These are phyloP conservation scores for Parnassius orleans DNA, from an alignment of 2,888 invertebrate species.

Conservation along the genomic window DNA sequence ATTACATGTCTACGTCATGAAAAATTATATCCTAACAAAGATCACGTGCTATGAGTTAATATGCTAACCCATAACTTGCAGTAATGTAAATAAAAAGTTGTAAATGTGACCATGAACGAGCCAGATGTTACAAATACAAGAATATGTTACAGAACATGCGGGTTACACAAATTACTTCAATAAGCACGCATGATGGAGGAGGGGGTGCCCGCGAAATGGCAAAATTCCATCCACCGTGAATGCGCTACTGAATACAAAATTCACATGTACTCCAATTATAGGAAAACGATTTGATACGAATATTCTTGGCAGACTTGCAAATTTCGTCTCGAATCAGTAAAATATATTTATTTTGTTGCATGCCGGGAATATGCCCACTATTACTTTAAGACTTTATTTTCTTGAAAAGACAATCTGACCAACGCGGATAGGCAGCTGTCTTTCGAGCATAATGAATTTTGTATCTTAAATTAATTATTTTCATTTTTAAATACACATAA, in stretches of 20 bases:
- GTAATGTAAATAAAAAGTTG: conserved; percentile 15
- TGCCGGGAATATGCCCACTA: conserved; percentile 61
- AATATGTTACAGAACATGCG: conserved; percentile 40
- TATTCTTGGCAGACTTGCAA: conserved; percentile 81
- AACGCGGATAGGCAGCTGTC: conserved; percentile 1
- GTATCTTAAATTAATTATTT: background rate
- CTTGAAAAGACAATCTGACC: conserved; percentile 49
- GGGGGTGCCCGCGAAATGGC: conserved; percentile 70
- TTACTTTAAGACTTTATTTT: conserved; percentile 63
- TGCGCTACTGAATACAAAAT: conserved; percentile 80
- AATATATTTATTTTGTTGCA: conserved; percentile 78
- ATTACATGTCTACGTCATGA: too few species aligned
- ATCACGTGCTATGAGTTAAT: too few species aligned
- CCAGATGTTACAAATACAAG: conserved; percentile 13
- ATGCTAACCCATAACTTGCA: background rate
- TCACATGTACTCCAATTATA: conserved; percentile 81
- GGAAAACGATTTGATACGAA: conserved; percentile 81
- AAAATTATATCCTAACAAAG: too few species aligned
- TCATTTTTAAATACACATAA: too few species aligned
- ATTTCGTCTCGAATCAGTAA: conserved; percentile 77
- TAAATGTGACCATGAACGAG: conserved; percentile 20
- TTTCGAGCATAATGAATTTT: background rate
- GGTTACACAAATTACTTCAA: conserved; percentile 72
- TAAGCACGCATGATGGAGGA: conserved; percentile 78
- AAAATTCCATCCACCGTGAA: conserved; percentile 75